A percentile compares a stretch with the other conserved stretches of the same genome.
These are phyloP conservation scores for Deilephila elpenor DNA, from an alignment of 2,888 invertebrate species.

Conservation along the genomic window DNA sequence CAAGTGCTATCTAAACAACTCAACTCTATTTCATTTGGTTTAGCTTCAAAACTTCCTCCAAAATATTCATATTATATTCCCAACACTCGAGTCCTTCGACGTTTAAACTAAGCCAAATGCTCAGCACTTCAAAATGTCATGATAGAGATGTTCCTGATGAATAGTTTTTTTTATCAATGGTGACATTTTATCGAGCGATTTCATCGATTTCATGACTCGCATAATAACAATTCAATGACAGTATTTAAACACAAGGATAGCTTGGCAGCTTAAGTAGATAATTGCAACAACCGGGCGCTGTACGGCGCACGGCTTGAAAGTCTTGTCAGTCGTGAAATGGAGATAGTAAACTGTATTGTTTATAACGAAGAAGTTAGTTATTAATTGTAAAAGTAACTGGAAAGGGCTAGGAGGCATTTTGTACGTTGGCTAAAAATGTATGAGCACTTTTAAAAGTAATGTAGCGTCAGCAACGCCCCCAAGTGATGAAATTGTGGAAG, in stretches of 20 bases:
- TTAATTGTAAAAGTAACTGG: constrained; percentile 54
- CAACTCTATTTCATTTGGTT: not conserved
- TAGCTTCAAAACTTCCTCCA: not conserved
- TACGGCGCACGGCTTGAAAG: constrained; percentile 5
- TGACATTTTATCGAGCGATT: not conserved
- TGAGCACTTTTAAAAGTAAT: constrained; percentile 22
- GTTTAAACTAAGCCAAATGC: constrained; percentile 13
- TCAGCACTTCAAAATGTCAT: not conserved
- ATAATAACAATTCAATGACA: constrained; percentile 10
- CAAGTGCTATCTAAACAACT: not conserved
- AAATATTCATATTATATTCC: not conserved
- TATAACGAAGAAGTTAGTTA: constrained; percentile 44
- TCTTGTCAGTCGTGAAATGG: constrained; percentile 10
- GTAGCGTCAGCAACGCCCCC: not conserved
- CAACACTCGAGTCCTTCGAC: constrained; percentile 1
- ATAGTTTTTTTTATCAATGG: not conserved
- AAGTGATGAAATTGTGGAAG: constrained; percentile 3
- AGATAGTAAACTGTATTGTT: constrained; percentile 45
- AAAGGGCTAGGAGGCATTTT: constrained; percentile 46
- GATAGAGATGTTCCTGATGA: not conserved
- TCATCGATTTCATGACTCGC: constrained; percentile 9
- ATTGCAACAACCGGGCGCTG: constrained; percentile 17
- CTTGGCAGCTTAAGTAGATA: constrained; percentile 25
- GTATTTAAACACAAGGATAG: constrained; percentile 25
- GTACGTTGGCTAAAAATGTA: constrained; percentile 31